phyloP scores from a whole-genome alignment of 2,113 vertebrate genomes.

The Crocuta crocuta region DNA sequence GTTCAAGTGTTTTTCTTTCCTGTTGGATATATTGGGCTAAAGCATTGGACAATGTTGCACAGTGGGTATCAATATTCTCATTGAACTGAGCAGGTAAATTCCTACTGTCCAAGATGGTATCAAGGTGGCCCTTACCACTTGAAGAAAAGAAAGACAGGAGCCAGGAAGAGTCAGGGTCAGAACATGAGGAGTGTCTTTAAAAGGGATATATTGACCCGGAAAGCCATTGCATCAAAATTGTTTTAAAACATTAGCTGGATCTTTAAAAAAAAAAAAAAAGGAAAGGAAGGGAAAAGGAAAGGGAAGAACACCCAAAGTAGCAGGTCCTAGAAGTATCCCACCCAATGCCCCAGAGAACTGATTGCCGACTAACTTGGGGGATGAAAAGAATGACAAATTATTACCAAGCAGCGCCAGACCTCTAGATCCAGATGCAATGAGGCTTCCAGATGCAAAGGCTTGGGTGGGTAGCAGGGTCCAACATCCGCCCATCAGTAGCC shows the following conservation, averaged over 20 bases:
- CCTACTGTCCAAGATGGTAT: neutral
- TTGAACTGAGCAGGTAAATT: conserved; percentile 53
- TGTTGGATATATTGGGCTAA: conserved; percentile 44
- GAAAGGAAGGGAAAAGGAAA: neutral
- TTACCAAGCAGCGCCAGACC: neutral
- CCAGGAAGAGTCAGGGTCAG: neutral
- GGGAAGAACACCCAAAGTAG: neutral
- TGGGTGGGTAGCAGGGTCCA: accelerated
- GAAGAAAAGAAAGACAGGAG: neutral
- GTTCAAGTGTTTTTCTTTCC: neutral
- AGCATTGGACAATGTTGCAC: conserved; percentile 58
- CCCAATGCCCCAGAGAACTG: neutral
- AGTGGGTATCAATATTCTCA: conserved; percentile 61
- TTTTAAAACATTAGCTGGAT: neutral
- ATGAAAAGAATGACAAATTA: neutral
- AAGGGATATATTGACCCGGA: neutral
- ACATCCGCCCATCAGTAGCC: accelerated
- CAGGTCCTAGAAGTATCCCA: neutral
- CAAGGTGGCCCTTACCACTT: neutral
- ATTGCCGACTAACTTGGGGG: neutral
- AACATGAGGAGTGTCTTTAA: neutral
- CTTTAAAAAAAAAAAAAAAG: neutral
- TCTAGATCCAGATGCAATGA: accelerated
- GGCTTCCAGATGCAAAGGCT: neutral
- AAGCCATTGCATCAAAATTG: neutral